phyloP scores from a whole-genome alignment of 1,140 invertebrate genomes.

The Cotesia glomerata region DNA sequence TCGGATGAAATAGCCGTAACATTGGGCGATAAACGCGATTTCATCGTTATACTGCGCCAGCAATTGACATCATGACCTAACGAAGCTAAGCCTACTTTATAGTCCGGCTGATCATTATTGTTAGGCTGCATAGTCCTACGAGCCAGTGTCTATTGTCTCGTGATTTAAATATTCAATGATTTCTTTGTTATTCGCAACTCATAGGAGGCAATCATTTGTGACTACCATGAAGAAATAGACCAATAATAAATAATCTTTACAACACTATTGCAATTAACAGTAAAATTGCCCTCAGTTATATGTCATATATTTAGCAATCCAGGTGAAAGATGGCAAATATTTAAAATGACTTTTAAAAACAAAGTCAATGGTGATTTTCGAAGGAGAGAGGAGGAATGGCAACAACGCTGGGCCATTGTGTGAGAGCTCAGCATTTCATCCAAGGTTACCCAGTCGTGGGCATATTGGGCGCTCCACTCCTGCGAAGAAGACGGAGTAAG shows the following conservation, averaged over 20 bases:
- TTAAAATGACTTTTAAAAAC: not conserved
- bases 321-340: no score
- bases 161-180: not conserved
- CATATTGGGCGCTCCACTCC: not conserved
- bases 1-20: no score
- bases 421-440: conserved; percentile 7
- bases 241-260: not conserved
- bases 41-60: no score
- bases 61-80: no score
- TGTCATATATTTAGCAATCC: no score
- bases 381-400: not conserved
- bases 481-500: not conserved
- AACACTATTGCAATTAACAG: no score
- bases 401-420: not conserved
- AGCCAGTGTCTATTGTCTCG: not conserved
- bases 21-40: no score
- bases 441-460: conserved; percentile 13
- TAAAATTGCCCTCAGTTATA: no score
- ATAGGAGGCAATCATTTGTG: not conserved
- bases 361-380: not conserved
- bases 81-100: no score
- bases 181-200: not conserved
- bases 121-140: no score
- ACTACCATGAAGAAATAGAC: not conserved
- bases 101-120: no score